Evolutionary conservation across 2,888 invertebrate genomes (phyloP).

Genomic region (Euplexia lucipara): DNA sequence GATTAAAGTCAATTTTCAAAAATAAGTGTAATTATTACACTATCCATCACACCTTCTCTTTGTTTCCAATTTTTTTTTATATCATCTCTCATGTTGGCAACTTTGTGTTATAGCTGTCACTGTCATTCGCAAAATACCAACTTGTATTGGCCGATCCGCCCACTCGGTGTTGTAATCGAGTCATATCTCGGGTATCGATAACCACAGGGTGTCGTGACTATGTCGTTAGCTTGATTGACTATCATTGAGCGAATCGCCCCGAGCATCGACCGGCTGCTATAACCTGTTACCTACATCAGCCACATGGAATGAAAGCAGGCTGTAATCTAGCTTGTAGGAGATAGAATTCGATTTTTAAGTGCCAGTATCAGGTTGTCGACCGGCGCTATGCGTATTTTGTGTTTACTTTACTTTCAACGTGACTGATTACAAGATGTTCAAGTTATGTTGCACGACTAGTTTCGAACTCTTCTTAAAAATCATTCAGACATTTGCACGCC

Average conservation of each 20-base stretch:
- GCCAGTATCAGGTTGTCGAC: constrained; percentile 31
- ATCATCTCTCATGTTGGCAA: neutral
- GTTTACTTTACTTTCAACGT: constrained; percentile 3
- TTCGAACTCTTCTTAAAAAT: constrained; percentile 2
- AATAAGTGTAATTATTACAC: too few species aligned
- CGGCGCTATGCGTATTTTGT: constrained; percentile 16
- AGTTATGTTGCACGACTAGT: neutral
- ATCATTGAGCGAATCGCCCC: constrained; percentile 51
- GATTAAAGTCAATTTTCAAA: too few species aligned
- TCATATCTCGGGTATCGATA: constrained; percentile 49
- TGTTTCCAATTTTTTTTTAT: neutral
- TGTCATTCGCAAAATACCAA: constrained; percentile 15
- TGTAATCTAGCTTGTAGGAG: constrained; percentile 51
- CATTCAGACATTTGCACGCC: neutral
- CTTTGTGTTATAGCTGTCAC: constrained; percentile 1
- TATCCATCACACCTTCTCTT: neutral
- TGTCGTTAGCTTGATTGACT: constrained; percentile 59
- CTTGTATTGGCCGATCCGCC: constrained; percentile 8
- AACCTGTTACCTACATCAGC: constrained; percentile 49
- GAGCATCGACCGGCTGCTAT: constrained; percentile 45
- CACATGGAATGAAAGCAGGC: constrained; percentile 42
- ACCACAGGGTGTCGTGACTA: constrained; percentile 53
- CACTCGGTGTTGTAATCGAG: constrained; percentile 47
- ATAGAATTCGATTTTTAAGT: constrained; percentile 44
- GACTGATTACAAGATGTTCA: constrained; percentile 4